Evolutionary conservation across 2,888 invertebrate genomes (phyloP), one percentile per base, ranked within the genome.

Genomic region (Melikaiella ostensackeni): DNA sequence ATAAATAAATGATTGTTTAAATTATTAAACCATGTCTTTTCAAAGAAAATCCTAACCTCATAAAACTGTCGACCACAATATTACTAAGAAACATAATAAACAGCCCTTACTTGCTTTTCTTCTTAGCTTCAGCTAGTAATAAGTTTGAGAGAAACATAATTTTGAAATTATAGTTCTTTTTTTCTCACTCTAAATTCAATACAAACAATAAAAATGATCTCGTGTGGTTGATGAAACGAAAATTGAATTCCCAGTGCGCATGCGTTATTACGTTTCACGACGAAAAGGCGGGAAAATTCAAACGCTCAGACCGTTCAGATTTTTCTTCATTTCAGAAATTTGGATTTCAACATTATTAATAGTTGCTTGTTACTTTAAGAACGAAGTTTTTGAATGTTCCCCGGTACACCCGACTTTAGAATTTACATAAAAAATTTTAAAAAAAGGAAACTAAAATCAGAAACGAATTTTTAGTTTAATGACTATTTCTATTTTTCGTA

Each of bases 101-200:
- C 27, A 59, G 16, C 50, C 4, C 59, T 59, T 24, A 64, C 64
- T 24, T 64, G 64, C 64, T 64, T 42, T 64, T 64, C 64, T 42
- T 64, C 19, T 42, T 64, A 5, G 16, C 24, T 16, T 2, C 42
- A 8, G 2, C 8, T 42, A 42, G 38, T 24, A 64, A 42, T 42
- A 42, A 6, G 16, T 38, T 42, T 8, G 64, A 42, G 13, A 64
- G 42, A 35, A 64, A 42, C 64, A 64, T 64, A 42, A 64, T 27
- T 16, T 42, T 27, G 19, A 16, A 42, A 35, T 42, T 24, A 7
- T 50, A n/a, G 0, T n/a, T n/a, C 46, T 55, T 55, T 9, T 11
- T 11, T 7, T 55, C 55, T 55, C 55, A 21, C n/a, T 21, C 21
- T 2, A 21, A 55, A 55, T 55, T 21, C 55, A 21, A 21, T 21